A percentile compares a stretch with the other conserved stretches of the same genome.
Evolutionary conservation across 2,888 invertebrate genomes (phyloP).

Genomic region (Melangyna quadrimaculata): DNA sequence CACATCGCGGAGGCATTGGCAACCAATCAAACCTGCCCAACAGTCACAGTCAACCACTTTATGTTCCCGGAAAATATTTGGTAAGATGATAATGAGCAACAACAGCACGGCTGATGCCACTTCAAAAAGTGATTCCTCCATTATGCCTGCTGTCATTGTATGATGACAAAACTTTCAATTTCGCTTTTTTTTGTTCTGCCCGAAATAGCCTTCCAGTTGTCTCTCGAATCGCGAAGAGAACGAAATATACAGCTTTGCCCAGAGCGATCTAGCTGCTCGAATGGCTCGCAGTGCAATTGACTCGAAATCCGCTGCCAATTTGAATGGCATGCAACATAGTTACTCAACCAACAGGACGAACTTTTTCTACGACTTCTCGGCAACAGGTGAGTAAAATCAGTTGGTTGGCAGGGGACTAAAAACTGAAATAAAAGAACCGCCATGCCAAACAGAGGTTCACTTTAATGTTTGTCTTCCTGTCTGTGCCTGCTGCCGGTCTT

Average conservation of each 20-base stretch:
- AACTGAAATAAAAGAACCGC: constrained; percentile 29
- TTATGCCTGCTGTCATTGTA: neutral
- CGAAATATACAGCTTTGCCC: constrained; percentile 94
- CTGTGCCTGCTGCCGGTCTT: constrained; percentile 67
- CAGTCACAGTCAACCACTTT: constrained; percentile 92
- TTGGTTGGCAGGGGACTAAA: constrained; percentile 8
- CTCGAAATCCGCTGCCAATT: constrained; percentile 84
- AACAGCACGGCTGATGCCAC: neutral
- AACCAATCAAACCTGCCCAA: constrained; percentile 85
- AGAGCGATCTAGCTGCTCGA: constrained; percentile 91
- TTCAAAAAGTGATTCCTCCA: neutral
- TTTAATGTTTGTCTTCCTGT: constrained; percentile 74
- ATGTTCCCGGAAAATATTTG: constrained; percentile 95
- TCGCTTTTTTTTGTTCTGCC: constrained; percentile 2
- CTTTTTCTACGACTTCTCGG: constrained; percentile 81
- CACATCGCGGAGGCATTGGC: constrained; percentile 76
- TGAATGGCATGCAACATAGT: constrained; percentile 81
- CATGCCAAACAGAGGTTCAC: constrained; percentile 58
- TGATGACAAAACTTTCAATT: neutral
- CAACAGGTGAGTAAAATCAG: constrained; percentile 78
- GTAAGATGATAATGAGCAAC: constrained; percentile 83
- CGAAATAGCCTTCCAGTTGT: constrained; percentile 91
- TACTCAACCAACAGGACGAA: constrained; percentile 80
- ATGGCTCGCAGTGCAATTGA: constrained; percentile 83
- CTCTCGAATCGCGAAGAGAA: constrained; percentile 95